Base-by-base conservation (phyloP, 2,888 invertebrate genomes). In the Drosophila quasianomalipes region DNA sequence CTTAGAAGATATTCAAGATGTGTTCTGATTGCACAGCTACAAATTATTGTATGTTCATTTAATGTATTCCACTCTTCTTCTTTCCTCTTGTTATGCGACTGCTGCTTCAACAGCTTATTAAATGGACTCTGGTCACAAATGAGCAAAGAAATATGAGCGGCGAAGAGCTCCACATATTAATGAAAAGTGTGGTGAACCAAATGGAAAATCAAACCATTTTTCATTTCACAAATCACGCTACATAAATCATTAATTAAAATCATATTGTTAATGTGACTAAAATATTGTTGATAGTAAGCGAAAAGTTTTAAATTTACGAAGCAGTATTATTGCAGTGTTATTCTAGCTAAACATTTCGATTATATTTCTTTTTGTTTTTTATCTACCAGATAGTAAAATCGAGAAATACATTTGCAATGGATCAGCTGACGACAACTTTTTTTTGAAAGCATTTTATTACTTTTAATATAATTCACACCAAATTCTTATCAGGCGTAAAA, bases 1-100 rank as follows among this genome's bases (percentile, higher is more conserved):
- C 59, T 37, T 31, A 61, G 39, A 64, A 64, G 49, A 73, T 68
- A 52, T 54, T 51, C 72, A 65, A 72, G 53, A 53, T 72, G 53
- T 41, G 53, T 35, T 54, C 31, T 3, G n/a, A 59, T 44, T 44
- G 69, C 39, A 30, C 10, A 26, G 41, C 58, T 31, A 58, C 58
- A 58, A 58, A 41, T 44, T 44, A 44, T 44, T 58, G 30, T 16
- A 16, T 44, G 30, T 44, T 7, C 4, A n/a, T 16, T 31, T n/a
- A 57, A 41, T 39, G 30, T 57, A n/a, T 41, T 33, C 44, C 31
- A 37, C 39, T 6, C 0, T n/a, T 10, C 41, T 31, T n/a, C 26
- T 10, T 3, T 6, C 14, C 5, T 16, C 6, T 16, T 31, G 39
- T n/a, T 6, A 1, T 57, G 39, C 10, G 10, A 22, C 57, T 30